Evolutionary conservation across 2,888 invertebrate species (phyloP), one percentile per base, ranked within the genome.

Genomic region (Crossocerus cetratus): DNA sequence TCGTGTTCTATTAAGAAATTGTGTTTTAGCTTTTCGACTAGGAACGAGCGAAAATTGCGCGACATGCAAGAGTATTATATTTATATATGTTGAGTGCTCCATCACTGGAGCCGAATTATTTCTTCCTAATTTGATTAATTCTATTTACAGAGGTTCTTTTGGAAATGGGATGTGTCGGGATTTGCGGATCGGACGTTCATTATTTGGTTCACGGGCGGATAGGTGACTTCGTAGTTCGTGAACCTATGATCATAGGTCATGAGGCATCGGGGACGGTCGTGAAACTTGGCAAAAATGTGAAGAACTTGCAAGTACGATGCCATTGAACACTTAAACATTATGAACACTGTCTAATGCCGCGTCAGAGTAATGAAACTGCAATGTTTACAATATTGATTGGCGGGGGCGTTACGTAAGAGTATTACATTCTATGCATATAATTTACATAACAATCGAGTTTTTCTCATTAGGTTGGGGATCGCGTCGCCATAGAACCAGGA

Each of bases 121-220:
- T n/a, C n/a, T n/a, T n/a, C n/a, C n/a, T n/a, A n/a, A n/a, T n/a
- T n/a, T n/a, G n/a, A n/a, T n/a, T 32, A 8, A 32, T 43, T 74
- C 43, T n/a, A 57, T 32, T 59, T 89, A 2, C 91, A 96, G 97
- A 98, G 93, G 97, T 96, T 0, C 93, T 97, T 3, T 89, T 98
- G 18, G 93, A 94, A 80, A 98, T 98, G 96, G 95, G 95, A 87
- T 94, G 95, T 79, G 97, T 99, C 57, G 99, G 99, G n/a, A 99
- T 99, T 86, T 99, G 99, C 89, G 99, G 99, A 0, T 96, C 96
- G 0, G 99, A 99, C 91, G 97, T 99, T 3, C 98, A 98, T 91
- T 99, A 98, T 91, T 93, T 97, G 91, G 94, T 94, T 44, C 91
- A 94, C 76, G 99, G 98, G 11, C 90, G 93, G 18, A 98, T 98